These are phyloP conservation scores for Andrena minutula DNA, from an alignment of 2,888 invertebrate species.

Conservation along the genomic window DNA sequence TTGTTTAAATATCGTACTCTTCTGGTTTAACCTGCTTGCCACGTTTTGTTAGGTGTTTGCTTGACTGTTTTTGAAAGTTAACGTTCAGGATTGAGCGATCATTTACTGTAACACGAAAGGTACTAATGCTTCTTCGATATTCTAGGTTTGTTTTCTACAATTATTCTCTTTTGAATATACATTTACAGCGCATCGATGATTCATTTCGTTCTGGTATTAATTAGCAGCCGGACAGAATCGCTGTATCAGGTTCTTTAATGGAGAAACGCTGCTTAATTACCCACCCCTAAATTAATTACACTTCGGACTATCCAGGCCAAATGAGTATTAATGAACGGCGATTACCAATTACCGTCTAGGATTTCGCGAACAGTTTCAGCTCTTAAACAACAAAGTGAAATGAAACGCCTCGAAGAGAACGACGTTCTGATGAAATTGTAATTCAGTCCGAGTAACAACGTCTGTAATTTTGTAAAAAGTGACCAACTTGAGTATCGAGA, in stretches of 20 bases:
- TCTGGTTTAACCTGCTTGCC: too few species aligned
- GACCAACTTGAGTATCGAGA: background rate
- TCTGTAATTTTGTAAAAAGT: background rate
- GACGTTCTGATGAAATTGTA: background rate
- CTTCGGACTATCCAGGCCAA: constrained; percentile 18
- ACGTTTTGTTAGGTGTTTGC: background rate
- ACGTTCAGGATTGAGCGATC: background rate
- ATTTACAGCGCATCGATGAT: background rate
- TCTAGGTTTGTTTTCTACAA: background rate
- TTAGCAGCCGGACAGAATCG: constrained; percentile 22
- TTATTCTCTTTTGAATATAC: too few species aligned
- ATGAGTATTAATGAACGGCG: constrained; percentile 41
- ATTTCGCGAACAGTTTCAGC: constrained; percentile 1
- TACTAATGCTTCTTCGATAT: background rate
- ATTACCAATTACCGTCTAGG: constrained; percentile 40
- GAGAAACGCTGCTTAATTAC: constrained; percentile 36
- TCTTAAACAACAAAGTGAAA: constrained; percentile 5
- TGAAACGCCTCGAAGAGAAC: background rate
- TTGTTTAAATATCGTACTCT: too few species aligned
- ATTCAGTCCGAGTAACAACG: background rate
- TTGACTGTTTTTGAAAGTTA: too few species aligned
- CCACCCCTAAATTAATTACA: constrained; percentile 37
- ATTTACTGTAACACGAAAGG: background rate
- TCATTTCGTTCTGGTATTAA: constrained; percentile 26
- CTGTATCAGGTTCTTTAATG: constrained; percentile 23